Conservation (phyloP, 30 jellyfish, hydroid and myxozoan genomes). For the Aurelia aurita complex sp. Pacific region DNA sequence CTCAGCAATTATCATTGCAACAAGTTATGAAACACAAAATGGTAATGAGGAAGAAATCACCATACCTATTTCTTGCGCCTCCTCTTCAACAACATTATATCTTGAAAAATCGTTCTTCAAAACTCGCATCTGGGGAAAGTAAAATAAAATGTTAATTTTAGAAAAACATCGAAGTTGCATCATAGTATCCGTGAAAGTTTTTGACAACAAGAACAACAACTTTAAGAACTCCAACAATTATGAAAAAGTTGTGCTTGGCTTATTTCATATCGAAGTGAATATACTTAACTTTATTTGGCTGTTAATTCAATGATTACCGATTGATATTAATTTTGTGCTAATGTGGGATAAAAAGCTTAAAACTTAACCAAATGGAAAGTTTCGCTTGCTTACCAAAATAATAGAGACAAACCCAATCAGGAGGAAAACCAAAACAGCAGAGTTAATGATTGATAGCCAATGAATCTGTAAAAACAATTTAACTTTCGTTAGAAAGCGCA, state of each 20-base stretch:
- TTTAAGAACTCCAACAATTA: no score
- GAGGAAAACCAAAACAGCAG: conserved; percentile 91
- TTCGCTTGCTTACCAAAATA: conserved; percentile 67
- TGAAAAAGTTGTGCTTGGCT: no score
- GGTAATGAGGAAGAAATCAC: no score
- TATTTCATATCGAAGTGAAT: no score
- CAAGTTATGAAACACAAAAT: no score
- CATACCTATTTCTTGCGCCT: conserved; percentile 70
- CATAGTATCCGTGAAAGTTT: no score
- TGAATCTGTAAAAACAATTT: conserved; percentile 75
- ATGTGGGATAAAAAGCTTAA: no score
- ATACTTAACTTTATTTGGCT: no score
- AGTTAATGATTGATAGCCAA: conserved; percentile 94
- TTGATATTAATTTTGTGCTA: no score
- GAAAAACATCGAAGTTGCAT: not conserved
- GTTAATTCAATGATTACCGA: no score
- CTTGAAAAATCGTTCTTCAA: conserved; percentile 86
- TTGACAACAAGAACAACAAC: no score
- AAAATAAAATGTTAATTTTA: not conserved
- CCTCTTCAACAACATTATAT: conserved; percentile 88
- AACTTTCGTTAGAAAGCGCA: not conserved
- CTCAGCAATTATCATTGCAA: no score
- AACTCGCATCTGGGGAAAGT: conserved; percentile 75
- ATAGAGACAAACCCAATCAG: conserved; percentile 91
- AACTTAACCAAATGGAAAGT: not conserved